Evolutionary conservation across 2,888 invertebrate species (phyloP), one percentile per base, ranked within the genome.

Genomic region (Malthinus seriepunctatus): DNA sequence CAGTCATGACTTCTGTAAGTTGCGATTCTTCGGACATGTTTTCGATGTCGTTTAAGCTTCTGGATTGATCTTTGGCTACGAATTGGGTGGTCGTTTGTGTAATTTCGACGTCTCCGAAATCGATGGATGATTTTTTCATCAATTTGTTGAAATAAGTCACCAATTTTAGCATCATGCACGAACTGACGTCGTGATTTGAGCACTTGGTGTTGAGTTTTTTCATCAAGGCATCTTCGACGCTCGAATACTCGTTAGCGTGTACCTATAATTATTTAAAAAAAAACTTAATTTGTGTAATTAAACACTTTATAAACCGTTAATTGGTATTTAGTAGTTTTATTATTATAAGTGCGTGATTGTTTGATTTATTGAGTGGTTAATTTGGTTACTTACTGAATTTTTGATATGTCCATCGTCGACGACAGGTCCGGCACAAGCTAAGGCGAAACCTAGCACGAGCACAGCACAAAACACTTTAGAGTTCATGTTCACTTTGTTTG

Each of bases 91-190:
- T 73, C 0, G 77, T 91, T 75, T 89, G 87, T 9, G 88, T 87
- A 66, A 93, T 88, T 80, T 90, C 88, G 58, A 92, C 80, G 69
- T 90, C 89, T 44, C 88, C 88, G 44, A 93, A 79, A 70, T 91
- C 90, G 71, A 93, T 85, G 49, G 88, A 86, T 0, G 91, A 88
- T 65, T 91, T 92, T 75, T 91, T 88, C 72, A 92, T 81, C 76
- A 91, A 83, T 63, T 87, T 46, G 33, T 93, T 92, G 79, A 92
- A 90, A 75, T 91, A 92, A 11, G 89, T 88, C 35, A 92, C 88
- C 67, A 92, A 77, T 77, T 92, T 93, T 12, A 91, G 81, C 83
- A 92, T 91, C 73, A 91, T 88, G 75, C 93, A 93, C 7, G 92
- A 88, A 34, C 90, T 89, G 44, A 90, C 85, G 70, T 93, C 92